Percentiles rank a stretch among this genome's conserved stretches.
Evolutionary conservation across 2,888 invertebrate species (phyloP).

Genomic region (Napeogenes sylphis): DNA sequence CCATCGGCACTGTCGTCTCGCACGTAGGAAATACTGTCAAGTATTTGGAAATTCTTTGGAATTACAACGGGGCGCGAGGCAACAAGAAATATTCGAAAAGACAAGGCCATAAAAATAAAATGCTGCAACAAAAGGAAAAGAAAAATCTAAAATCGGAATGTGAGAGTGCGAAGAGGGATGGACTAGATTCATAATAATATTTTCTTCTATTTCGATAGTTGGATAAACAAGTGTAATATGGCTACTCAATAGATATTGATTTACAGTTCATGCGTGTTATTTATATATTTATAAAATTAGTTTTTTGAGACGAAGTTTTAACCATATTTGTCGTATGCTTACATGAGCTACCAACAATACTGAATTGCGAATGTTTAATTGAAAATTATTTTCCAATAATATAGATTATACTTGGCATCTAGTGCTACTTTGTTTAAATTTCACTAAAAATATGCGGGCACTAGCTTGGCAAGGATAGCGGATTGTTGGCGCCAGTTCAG

Average conservation of each 20-base stretch:
- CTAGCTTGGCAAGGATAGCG: constrained; percentile 44
- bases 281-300: too few relatives aligned
- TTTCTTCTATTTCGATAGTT: constrained; percentile 2
- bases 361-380: neutral
- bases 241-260: too few relatives aligned
- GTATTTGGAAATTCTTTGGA: constrained; percentile 52
- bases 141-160: constrained; percentile 55
- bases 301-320: too few relatives aligned
- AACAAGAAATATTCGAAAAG: constrained; percentile 55
- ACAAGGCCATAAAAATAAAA: constrained; percentile 63
- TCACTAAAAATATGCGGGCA: constrained; percentile 28
- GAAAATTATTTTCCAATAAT: neutral
- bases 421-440: constrained; percentile 21
- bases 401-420: constrained; percentile 24
- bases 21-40: constrained; percentile 42
- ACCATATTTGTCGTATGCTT: too few relatives aligned
- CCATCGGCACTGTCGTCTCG: constrained; percentile 34
- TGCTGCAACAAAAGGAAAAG: constrained; percentile 48
- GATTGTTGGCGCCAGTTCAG: constrained; percentile 30
- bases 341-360: too few relatives aligned
- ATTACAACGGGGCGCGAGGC: constrained; percentile 45
- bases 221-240: neutral
- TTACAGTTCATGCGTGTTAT: too few relatives aligned
- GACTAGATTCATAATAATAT: constrained; percentile 22
- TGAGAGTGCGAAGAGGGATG: constrained; percentile 44